Percentiles rank a stretch among this genome's conserved stretches.
phyloP scores from a whole-genome alignment of 2,888 invertebrate species.

The Tribolium freemani region DNA sequence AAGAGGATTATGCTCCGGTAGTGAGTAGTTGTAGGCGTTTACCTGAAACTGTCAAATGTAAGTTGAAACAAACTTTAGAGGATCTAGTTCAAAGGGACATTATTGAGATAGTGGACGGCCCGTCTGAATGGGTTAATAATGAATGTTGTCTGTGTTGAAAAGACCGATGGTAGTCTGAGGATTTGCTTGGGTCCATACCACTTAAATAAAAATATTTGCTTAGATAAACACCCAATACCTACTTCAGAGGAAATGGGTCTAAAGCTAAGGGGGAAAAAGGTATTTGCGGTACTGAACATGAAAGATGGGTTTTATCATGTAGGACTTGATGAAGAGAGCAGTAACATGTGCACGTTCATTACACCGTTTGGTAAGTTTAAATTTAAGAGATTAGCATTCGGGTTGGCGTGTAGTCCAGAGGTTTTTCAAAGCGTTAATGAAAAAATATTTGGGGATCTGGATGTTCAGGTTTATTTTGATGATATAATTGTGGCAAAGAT shows the following conservation, averaged over 20 bases:
- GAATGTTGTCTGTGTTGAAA: too few species aligned
- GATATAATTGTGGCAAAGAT: constrained; percentile 15
- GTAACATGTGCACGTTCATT: too few species aligned
- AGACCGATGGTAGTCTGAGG: neutral
- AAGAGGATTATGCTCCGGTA: neutral
- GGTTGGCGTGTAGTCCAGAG: neutral
- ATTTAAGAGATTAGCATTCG: neutral
- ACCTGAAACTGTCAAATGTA: neutral
- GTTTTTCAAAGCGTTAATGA: neutral
- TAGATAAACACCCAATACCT: neutral
- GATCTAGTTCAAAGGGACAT: neutral
- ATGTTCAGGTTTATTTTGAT: constrained; percentile 24
- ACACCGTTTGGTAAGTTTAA: too few species aligned
- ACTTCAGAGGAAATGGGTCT: neutral
- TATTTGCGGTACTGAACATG: too few species aligned
- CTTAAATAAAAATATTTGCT: neutral
- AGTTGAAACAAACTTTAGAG: neutral
- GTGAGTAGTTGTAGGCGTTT: neutral
- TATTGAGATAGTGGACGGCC: neutral
- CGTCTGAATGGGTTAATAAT: neutral
- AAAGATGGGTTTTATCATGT: too few species aligned
- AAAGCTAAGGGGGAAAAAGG: neutral
- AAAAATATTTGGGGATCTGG: neutral
- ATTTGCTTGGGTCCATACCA: neutral
- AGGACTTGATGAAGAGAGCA: too few species aligned